Base-by-base conservation (phyloP, 2,113 vertebrate species). In the Pteronura brasiliensis region DNA sequence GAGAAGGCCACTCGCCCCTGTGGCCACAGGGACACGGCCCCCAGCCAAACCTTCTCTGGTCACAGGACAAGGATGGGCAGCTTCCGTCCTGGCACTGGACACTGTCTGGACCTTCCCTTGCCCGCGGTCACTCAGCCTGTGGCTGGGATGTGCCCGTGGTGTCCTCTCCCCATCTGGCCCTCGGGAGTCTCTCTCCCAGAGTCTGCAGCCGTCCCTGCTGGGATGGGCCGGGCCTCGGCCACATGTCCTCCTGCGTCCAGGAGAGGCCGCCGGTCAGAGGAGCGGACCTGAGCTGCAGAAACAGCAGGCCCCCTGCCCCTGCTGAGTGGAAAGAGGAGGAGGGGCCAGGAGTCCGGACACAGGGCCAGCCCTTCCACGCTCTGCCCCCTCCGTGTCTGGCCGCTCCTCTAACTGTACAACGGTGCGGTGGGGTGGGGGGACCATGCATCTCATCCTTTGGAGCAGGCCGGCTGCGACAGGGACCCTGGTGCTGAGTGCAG, bases 91-190 rank as follows among this genome's bases (percentile, higher is more conserved):
- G 36, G 2, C 13, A 0, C 61, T 42, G 83, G 31, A 71, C 3
- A 0, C 34, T 0, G 52, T 34, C n/a, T 3, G 47, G 39, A 7
- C 63, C 36, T 20, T 20, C 63, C n/a, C 14, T 34, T 4, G 0
- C 23, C 49, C 5, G 0, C 36, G 0, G 1, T 36, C 25, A 0
- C 63, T 39, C 11, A 1, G 49, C 49, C 67, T 13, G 6, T 31
- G 72, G 25, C 52, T 0, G 13, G 13, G 82, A 17, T 0, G 11
- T 29, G 8, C n/a, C 65, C 5, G 21, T 0, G 15, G 27, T 8
- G 15, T 77, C 27, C 42, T 47, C 27, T 77, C 74, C 42, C 27
- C 14, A 4, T 18, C 74, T 47, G 0, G 42, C 31, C 59, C 23
- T 52, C 7, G 1, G 69, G 76, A 27, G 31, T 20, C n/a, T 47